Conservation (phyloP, 2,888 invertebrate genomes). For the Xanthorhoe designata region DNA sequence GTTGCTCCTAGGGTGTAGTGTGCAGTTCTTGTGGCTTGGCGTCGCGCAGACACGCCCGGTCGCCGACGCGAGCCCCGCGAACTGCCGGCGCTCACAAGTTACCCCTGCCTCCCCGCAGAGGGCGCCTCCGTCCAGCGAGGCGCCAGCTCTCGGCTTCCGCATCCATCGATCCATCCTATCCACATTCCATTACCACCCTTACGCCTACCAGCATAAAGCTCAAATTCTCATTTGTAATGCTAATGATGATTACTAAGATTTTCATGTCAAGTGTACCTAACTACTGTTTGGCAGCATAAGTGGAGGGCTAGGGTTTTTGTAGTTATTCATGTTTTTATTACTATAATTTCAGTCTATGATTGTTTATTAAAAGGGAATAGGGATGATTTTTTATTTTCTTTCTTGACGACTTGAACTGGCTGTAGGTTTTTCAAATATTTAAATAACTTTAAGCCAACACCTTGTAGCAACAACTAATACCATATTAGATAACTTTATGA, state of each 20-base stretch:
- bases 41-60: conserved; percentile 56
- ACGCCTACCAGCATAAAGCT: conserved; percentile 52
- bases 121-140: conserved; percentile 48
- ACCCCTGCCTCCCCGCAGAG: conserved; percentile 53
- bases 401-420: too few species aligned
- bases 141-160: conserved; percentile 52
- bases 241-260: conserved; percentile 63
- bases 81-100: conserved; percentile 58
- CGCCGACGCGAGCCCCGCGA: conserved; percentile 54
- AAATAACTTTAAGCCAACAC: too few species aligned
- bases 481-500: too few species aligned
- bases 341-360: background rate
- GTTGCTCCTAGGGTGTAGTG: background rate
- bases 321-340: background rate
- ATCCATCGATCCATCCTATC: conserved; percentile 76
- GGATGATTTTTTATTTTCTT: background rate
- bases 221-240: conserved; percentile 48
- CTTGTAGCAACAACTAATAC: too few species aligned
- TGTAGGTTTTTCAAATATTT: too few species aligned
- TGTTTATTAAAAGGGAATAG: background rate
- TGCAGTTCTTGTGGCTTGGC: conserved; percentile 13
- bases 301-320: conserved; percentile 27
- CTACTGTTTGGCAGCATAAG: conserved; percentile 35
- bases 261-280: conserved; percentile 39
- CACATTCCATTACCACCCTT: conserved; percentile 43